Evolutionary conservation across 2,797 vertebrate species (phyloP).

Genomic region (Takifugu rubripes): DNA sequence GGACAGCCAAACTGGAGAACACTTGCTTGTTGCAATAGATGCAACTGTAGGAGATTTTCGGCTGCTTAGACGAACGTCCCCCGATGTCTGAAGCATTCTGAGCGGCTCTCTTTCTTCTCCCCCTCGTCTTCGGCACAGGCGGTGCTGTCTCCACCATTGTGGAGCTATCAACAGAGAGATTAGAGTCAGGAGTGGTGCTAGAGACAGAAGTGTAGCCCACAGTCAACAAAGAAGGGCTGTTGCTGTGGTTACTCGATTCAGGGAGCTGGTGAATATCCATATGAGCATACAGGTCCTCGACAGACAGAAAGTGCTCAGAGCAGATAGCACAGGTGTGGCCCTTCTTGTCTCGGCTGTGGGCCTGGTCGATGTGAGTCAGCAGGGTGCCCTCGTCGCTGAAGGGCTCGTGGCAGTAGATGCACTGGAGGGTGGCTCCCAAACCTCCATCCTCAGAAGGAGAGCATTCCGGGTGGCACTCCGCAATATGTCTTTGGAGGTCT

Average conservation of each 20-base stretch:
- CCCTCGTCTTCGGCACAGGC: constrained; percentile 87
- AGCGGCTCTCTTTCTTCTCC: constrained; percentile 87
- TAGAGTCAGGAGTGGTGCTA: constrained; percentile 97
- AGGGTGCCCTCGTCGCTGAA: constrained; percentile 92
- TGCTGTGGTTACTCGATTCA: constrained; percentile 97
- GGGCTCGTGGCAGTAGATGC: constrained; percentile 96
- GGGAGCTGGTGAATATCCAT: constrained; percentile 97
- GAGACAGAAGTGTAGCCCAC: constrained; percentile 97
- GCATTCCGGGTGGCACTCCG: constrained; percentile 96
- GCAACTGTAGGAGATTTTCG: constrained; percentile 95
- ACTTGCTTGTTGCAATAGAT: constrained; percentile 97
- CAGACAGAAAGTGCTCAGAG: constrained; percentile 90
- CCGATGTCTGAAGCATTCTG: constrained; percentile 86
- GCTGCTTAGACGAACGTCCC: constrained; percentile 86
- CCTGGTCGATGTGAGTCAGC: constrained; percentile 92
- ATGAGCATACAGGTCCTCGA: constrained; percentile 95
- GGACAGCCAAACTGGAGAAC: constrained; percentile 93
- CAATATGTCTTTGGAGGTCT: constrained; percentile 96
- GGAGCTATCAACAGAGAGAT: constrained; percentile 96
- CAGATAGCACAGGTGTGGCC: constrained; percentile 89
- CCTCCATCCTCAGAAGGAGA: constrained; percentile 89
- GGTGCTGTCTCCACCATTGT: constrained; percentile 91
- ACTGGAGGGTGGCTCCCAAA: constrained; percentile 85
- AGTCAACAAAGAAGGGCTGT: constrained; percentile 94
- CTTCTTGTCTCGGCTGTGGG: constrained; percentile 89